A percentile compares a stretch with the other conserved stretches of the same genome.
Conservation (phyloP, 2,888 invertebrate species). For the Didymodactylos carnosus region DNA sequence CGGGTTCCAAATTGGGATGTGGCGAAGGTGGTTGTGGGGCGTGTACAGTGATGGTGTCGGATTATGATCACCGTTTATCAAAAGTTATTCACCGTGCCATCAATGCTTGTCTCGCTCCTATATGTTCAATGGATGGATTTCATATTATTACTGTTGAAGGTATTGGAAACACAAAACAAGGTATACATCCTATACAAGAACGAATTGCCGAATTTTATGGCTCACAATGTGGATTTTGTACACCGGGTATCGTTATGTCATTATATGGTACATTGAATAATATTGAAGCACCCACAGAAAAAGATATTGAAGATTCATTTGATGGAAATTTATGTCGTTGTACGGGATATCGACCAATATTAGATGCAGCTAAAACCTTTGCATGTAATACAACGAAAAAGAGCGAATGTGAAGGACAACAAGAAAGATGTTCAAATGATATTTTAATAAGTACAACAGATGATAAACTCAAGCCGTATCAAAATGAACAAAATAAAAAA, state of each 20-base stretch:
- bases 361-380: slow-evolving; percentile 60
- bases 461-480: neutral
- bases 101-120: slow-evolving; percentile 28
- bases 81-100: slow-evolving; percentile 20
- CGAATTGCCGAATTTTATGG: slow-evolving; percentile 69
- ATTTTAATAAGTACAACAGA: neutral
- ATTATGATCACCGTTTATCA: neutral
- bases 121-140: slow-evolving; percentile 26
- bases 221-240: slow-evolving; percentile 83
- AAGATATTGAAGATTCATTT: slow-evolving; percentile 44
- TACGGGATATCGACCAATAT: slow-evolving; percentile 77
- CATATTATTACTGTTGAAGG: slow-evolving; percentile 32
- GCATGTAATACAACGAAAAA: no score
- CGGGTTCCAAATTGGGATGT: slow-evolving; percentile 7
- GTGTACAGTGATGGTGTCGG: slow-evolving; percentile 7
- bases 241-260: slow-evolving; percentile 89
- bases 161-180: slow-evolving; percentile 25
- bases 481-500: neutral
- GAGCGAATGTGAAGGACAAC: no score
- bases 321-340: slow-evolving; percentile 58
- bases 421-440: no score
- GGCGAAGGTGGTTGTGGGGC: slow-evolving; percentile 14
- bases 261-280: slow-evolving; percentile 64
- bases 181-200: slow-evolving; percentile 20
- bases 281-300: slow-evolving; percentile 37